Percentiles rank a stretch among this genome's conserved stretches.
phyloP scores from a whole-genome alignment of 2,113 vertebrate genomes.

The Pipra filicauda region DNA sequence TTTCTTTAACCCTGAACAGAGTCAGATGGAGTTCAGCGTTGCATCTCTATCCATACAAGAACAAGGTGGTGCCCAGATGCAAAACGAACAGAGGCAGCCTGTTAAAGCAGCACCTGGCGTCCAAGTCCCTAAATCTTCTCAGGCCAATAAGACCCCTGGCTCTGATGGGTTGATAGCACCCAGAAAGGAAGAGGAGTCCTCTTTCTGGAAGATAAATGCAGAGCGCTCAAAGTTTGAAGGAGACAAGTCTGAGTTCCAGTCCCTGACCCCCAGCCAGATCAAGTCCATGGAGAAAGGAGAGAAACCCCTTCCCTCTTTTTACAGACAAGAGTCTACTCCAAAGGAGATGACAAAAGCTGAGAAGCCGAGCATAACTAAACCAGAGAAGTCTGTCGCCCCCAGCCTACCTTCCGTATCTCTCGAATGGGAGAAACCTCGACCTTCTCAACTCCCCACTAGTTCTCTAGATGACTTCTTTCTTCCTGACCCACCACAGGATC shows the following conservation, averaged over 20 bases:
- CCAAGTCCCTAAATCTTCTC: slow-evolving; percentile 73
- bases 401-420: slow-evolving; percentile 50
- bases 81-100: slow-evolving; percentile 75
- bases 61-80: slow-evolving; percentile 43
- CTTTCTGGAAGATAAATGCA: slow-evolving; percentile 96
- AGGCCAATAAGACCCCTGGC: slow-evolving; percentile 76
- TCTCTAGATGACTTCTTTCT: slow-evolving; percentile 75
- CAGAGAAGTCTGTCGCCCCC: slow-evolving; percentile 56
- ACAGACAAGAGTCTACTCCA: slow-evolving; percentile 78
- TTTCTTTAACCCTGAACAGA: slow-evolving; percentile 72
- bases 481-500: slow-evolving; percentile 63
- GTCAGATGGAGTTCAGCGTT: slow-evolving; percentile 94
- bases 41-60: slow-evolving; percentile 79
- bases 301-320: slow-evolving; percentile 86
- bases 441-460: slow-evolving; percentile 72
- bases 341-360: slow-evolving; percentile 72
- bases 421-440: slow-evolving; percentile 81
- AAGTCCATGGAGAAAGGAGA: slow-evolving; percentile 97
- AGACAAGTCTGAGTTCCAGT: slow-evolving; percentile 87
- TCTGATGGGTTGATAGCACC: slow-evolving; percentile 71
- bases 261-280: slow-evolving; percentile 95
- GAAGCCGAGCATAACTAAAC: slow-evolving; percentile 72
- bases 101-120: slow-evolving; percentile 62
- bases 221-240: slow-evolving; percentile 91
- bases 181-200: slow-evolving; percentile 84